phyloP scores from a whole-genome alignment of 2,888 invertebrate species.

The Ptycholaimellus sp. region DNA sequence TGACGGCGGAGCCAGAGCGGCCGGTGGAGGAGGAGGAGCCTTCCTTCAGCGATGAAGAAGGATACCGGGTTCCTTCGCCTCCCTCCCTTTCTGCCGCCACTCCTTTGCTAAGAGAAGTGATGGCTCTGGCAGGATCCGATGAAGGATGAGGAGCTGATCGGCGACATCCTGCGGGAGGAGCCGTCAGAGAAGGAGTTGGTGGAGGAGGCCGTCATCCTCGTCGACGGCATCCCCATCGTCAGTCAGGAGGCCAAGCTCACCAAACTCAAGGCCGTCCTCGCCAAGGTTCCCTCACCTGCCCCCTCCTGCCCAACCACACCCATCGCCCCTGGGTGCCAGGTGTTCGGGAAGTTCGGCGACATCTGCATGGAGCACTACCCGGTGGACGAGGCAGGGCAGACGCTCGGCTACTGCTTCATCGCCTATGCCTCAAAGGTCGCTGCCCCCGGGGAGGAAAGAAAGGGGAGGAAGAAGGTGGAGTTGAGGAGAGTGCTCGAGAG shows the following conservation, averaged over 20 bases:
- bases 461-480: too few relatives aligned
- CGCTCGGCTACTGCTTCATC: conserved; percentile 42
- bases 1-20: too few relatives aligned
- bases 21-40: too few relatives aligned
- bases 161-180: conserved; percentile 61
- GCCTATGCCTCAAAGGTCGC: background rate
- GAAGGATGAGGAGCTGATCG: conserved; percentile 78
- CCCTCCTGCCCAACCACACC: background rate
- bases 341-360: conserved; percentile 54
- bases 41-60: too few relatives aligned
- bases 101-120: too few relatives aligned
- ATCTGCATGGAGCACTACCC: conserved; percentile 75
- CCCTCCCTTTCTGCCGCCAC: too few relatives aligned
- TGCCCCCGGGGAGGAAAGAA: background rate
- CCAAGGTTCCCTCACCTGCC: conserved; percentile 39
- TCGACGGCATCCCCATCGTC: conserved; percentile 84
- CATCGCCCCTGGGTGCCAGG: conserved; percentile 2
- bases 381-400: conserved; percentile 50
- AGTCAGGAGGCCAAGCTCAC: conserved; percentile 65
- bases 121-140: too few relatives aligned
- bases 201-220: conserved; percentile 80
- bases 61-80: too few relatives aligned
- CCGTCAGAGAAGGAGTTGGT: conserved; percentile 83
- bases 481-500: too few relatives aligned
- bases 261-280: conserved; percentile 68